Conservation (phyloP, 2,888 invertebrate genomes). For the Seira ritae region DNA sequence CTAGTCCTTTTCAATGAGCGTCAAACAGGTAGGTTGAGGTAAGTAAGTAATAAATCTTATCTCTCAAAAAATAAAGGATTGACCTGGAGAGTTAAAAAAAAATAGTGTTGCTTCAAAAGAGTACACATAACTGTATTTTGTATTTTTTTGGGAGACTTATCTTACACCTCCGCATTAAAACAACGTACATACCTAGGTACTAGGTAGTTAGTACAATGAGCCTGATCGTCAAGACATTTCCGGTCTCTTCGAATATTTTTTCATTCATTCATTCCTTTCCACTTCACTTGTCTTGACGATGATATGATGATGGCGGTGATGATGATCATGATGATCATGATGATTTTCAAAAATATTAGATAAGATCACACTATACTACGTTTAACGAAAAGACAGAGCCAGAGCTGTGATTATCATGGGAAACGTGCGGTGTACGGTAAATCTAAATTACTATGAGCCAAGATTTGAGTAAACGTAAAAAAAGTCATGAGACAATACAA, state of each 20-base stretch:
- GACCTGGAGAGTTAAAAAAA: constrained; percentile 29
- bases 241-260: constrained; percentile 30
- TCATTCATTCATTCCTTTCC: neutral
- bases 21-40: neutral
- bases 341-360: constrained; percentile 17
- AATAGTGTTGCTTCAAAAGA: neutral
- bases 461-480: too few species aligned
- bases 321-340: neutral
- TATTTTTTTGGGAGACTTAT: neutral
- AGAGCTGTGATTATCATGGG: neutral
- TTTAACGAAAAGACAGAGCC: neutral
- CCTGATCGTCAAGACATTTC: constrained; percentile 33
- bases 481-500: too few species aligned
- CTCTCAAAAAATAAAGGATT: constrained; percentile 3
- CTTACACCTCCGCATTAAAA: neutral
- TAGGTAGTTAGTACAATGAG: neutral
- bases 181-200: neutral
- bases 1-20: neutral
- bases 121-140: constrained; percentile 1
- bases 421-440: neutral
- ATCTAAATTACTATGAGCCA: too few species aligned
- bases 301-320: neutral
- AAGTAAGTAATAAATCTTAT: neutral
- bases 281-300: constrained; percentile 14
- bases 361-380: neutral